Conservation (phyloP, 2,113 vertebrate genomes). For the Mugil cephalus region DNA sequence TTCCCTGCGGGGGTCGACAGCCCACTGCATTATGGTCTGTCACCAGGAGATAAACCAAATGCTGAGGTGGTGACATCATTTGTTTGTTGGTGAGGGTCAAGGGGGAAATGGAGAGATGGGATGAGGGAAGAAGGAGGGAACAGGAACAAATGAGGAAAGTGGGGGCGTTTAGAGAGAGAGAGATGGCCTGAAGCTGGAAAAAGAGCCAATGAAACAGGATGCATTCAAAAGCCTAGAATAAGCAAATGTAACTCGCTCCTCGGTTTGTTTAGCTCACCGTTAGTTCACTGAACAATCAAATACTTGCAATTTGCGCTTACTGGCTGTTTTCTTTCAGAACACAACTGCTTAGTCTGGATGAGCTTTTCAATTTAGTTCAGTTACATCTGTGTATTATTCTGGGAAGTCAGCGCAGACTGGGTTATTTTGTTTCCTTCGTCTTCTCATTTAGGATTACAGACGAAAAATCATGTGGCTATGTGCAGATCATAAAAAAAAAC, state of each 20-base stretch:
- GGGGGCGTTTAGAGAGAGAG: constrained; percentile 4
- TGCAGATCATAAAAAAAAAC: too few relatives aligned
- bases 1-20: constrained; percentile 54
- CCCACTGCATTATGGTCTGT: constrained; percentile 58
- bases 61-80: constrained; percentile 67
- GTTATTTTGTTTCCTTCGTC: constrained; percentile 1
- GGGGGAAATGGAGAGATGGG: constrained; percentile 8
- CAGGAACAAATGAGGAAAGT: constrained; percentile 17
- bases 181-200: neutral
- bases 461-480: neutral
- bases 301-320: constrained; percentile 30
- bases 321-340: constrained; percentile 63
- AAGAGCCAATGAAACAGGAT: constrained; percentile 20
- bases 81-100: constrained; percentile 45
- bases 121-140: constrained; percentile 23
- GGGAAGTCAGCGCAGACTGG: neutral
- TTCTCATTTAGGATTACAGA: neutral
- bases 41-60: constrained; percentile 74
- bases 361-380: constrained; percentile 64
- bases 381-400: constrained; percentile 65
- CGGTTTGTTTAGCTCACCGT: constrained; percentile 43
- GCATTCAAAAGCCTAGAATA: constrained; percentile 30
- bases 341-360: constrained; percentile 62
- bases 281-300: constrained; percentile 54
- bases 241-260: constrained; percentile 25